Percentiles rank a stretch among this genome's conserved stretches.
phyloP scores from a whole-genome alignment of 2,797 vertebrate genomes.

The Peromyscus melanophrys region DNA sequence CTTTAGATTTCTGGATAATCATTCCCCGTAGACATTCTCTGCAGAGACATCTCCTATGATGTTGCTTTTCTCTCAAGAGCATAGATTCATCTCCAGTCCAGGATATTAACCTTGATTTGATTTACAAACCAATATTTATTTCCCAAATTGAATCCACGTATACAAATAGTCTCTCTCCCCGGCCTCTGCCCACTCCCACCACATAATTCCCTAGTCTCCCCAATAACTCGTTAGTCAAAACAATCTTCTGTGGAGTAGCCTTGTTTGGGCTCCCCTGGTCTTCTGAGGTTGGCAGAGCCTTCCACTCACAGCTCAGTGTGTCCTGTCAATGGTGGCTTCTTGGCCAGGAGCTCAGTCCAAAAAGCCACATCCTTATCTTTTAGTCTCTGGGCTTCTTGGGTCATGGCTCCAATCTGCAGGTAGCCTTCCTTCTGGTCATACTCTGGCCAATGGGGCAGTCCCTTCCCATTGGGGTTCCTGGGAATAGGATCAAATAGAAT shows the following conservation, averaged over 20 bases:
- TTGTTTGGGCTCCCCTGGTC: too few relatives aligned
- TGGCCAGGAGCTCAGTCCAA: constrained; percentile 85
- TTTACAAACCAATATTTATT: constrained; percentile 58
- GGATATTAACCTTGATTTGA: neutral
- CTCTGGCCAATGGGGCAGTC: constrained; percentile 91
- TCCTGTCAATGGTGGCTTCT: neutral
- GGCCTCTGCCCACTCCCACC: neutral
- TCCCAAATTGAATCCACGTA: neutral
- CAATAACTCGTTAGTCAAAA: neutral
- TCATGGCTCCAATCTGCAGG: constrained; percentile 88
- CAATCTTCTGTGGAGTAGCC: fast-evolving
- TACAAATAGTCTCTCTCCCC: neutral
- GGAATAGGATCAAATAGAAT: constrained; percentile 50
- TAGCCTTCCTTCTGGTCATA: constrained; percentile 90
- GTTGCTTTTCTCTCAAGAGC: neutral
- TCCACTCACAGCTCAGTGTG: constrained; percentile 59
- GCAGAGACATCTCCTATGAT: neutral
- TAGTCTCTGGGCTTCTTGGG: constrained; percentile 86
- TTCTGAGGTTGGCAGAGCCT: fast-evolving
- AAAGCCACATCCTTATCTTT: constrained; percentile 89
- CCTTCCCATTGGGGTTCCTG: constrained; percentile 92
- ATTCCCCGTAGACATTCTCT: fast-evolving
- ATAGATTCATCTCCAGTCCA: neutral
- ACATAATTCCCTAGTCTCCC: neutral
- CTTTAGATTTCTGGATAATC: neutral